Percentiles rank a stretch among this genome's conserved stretches.
Evolutionary conservation across 2,797 vertebrate genomes (phyloP).

Genomic region (Sebastes kiyomatsui): DNA sequence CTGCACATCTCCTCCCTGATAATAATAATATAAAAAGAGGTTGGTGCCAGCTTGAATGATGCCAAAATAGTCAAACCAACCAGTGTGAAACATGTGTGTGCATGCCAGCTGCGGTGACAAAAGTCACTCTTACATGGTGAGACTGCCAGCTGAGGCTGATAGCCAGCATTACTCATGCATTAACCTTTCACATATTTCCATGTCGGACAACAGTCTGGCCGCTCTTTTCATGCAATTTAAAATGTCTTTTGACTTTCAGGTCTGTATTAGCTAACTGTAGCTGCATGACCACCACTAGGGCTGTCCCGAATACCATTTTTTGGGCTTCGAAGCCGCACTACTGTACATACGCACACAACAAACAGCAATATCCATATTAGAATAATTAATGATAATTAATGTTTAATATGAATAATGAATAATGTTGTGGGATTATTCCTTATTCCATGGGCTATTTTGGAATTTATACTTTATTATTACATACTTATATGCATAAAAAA

Average conservation of each 20-base stretch:
- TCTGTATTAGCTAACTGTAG: background rate
- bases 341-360: no score
- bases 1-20: background rate
- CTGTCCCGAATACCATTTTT: no score
- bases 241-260: slow-evolving; percentile 27
- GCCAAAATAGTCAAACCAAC: background rate
- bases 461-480: no score
- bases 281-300: background rate
- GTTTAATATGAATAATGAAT: no score
- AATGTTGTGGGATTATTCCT: no score
- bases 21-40: background rate
- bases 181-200: slow-evolving; percentile 3
- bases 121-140: slow-evolving; percentile 11
- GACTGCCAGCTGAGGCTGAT: slow-evolving; percentile 21
- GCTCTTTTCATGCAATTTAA: background rate
- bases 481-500: no score
- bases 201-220: slow-evolving; percentile 2
- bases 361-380: no score
- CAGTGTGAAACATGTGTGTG: background rate
- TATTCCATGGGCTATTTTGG: no score
- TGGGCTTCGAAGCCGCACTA: background rate
- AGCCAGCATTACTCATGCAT: slow-evolving; percentile 4
- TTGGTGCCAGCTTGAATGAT: slow-evolving; percentile 13
- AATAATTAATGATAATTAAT: no score
- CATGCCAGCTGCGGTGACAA: slow-evolving; percentile 14